phyloP scores from a whole-genome alignment of 2,113 vertebrate species.

The Lamprotornis superbus region DNA sequence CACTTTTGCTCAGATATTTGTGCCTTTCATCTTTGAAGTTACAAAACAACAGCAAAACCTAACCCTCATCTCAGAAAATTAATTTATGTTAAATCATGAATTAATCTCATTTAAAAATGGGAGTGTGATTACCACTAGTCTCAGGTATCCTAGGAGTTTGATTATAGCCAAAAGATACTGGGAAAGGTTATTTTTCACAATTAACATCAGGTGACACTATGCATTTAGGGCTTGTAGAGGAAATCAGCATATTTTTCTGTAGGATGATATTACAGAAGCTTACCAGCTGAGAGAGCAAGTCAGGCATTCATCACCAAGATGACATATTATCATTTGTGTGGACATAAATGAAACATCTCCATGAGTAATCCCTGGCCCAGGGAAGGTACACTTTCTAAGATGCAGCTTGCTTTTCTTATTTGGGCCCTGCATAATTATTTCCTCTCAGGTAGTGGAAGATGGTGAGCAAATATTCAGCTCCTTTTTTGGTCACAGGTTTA shows the following conservation, averaged over 20 bases:
- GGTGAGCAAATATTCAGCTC: neutral
- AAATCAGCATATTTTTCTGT: neutral
- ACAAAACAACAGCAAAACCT: neutral
- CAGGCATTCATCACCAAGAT: neutral
- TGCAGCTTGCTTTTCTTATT: neutral
- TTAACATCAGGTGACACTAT: neutral
- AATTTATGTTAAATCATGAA: neutral
- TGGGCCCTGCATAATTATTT: neutral
- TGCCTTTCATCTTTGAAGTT: neutral
- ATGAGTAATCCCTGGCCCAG: neutral
- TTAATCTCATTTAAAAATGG: neutral
- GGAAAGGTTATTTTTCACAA: neutral
- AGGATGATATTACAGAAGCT: neutral
- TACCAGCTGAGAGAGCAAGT: neutral
- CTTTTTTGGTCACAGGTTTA: neutral
- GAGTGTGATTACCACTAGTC: neutral
- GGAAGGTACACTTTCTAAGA: neutral
- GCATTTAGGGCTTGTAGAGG: neutral
- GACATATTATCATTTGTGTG: neutral
- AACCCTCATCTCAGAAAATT: neutral
- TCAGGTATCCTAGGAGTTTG: neutral
- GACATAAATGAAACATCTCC: fast-evolving
- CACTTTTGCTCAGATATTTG: neutral
- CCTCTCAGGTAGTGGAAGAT: neutral
- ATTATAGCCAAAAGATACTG: neutral